phyloP scores from a whole-genome alignment of 2,888 invertebrate genomes.

The Sclerodermus sp. region DNA sequence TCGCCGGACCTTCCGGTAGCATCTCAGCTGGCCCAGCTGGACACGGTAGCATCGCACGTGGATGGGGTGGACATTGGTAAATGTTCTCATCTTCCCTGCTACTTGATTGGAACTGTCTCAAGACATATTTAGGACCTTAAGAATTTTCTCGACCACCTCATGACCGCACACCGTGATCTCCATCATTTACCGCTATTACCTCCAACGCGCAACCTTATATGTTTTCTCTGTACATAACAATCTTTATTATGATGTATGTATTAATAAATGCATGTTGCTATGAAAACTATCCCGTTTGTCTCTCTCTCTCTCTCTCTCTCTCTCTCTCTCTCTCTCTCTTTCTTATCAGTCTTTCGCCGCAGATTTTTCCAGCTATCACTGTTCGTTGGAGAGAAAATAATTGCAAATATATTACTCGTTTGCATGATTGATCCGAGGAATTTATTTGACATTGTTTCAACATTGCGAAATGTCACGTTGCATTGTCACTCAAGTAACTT shows the following conservation, averaged over 20 bases:
- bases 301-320: not conserved
- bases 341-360: too few species aligned
- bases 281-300: slow-evolving; percentile 5
- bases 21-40: slow-evolving; percentile 43
- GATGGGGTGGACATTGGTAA: slow-evolving; percentile 40
- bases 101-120: not conserved
- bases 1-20: slow-evolving; percentile 53
- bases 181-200: slow-evolving; percentile 47
- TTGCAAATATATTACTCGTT: too few species aligned
- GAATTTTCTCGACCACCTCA: slow-evolving; percentile 29
- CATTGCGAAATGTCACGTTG: not conserved
- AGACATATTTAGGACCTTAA: slow-evolving; percentile 3
- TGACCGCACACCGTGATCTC: slow-evolving; percentile 43
- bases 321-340: not conserved
- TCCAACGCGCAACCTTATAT: slow-evolving; percentile 27
- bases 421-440: too few species aligned
- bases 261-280: slow-evolving; percentile 44
- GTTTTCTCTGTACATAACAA: slow-evolving; percentile 40
- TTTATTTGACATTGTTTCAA: too few species aligned
- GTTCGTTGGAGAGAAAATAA: too few species aligned
- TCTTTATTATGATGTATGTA: slow-evolving; percentile 27
- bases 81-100: too few species aligned
- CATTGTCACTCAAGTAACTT: not conserved
- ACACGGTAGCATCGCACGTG: slow-evolving; percentile 38
- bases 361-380: too few species aligned